Evolutionary conservation across 2,797 vertebrate genomes (phyloP).

Genomic region (Sardinella longiceps): DNA sequence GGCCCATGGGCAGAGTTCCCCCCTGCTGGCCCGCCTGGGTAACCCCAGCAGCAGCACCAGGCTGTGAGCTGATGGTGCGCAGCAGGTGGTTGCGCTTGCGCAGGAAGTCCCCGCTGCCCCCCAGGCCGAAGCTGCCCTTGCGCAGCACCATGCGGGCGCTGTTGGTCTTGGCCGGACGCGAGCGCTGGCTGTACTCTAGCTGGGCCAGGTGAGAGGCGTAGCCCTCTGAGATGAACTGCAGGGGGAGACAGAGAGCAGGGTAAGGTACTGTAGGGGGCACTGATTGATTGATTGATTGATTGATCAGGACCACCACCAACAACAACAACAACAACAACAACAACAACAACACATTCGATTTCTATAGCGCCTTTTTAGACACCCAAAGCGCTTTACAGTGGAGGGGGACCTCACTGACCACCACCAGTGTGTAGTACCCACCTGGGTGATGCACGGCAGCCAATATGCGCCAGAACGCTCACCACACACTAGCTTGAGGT

Average conservation of each 20-base stretch:
- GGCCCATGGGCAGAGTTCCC: slow-evolving; percentile 61
- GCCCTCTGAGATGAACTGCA: slow-evolving; percentile 84
- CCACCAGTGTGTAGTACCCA: too few species aligned
- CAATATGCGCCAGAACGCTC: too few species aligned
- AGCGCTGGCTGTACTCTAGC: slow-evolving; percentile 92
- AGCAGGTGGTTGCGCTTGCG: slow-evolving; percentile 95
- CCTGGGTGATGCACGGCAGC: too few species aligned
- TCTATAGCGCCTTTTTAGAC: too few species aligned
- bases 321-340: too few species aligned
- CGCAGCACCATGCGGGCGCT: slow-evolving; percentile 90
- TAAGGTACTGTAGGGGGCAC: too few species aligned
- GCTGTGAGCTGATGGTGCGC: slow-evolving; percentile 90
- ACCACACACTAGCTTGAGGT: too few species aligned
- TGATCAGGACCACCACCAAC: too few species aligned
- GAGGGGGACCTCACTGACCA: too few species aligned
- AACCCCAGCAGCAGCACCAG: slow-evolving; percentile 59
- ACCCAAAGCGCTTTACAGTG: too few species aligned
- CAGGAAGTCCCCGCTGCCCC: slow-evolving; percentile 87
- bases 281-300: too few species aligned
- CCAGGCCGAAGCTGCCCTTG: slow-evolving; percentile 93
- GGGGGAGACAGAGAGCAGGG: neutral
- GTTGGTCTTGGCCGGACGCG: slow-evolving; percentile 87
- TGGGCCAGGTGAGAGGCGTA: slow-evolving; percentile 94
- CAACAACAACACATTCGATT: too few species aligned
- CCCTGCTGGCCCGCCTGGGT: slow-evolving; percentile 53